A percentile compares a stretch with the other conserved stretches of the same genome.
These are phyloP conservation scores for Erpornis zantholeuca DNA, from an alignment of 2,113 vertebrate species.

Conservation along the genomic window DNA sequence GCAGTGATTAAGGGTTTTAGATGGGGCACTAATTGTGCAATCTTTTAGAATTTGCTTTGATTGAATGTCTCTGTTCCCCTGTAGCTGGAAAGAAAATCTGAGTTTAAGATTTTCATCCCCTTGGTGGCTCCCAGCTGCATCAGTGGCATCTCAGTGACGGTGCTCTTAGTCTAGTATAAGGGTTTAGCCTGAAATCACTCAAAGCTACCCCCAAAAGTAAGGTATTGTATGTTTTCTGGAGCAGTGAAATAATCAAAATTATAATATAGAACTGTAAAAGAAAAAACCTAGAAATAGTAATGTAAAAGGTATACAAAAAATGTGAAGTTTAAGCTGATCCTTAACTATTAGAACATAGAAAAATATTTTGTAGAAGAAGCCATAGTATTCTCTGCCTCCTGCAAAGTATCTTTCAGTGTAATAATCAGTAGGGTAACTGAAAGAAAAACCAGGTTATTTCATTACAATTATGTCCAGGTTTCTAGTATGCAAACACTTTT, in stretches of 20 bases:
- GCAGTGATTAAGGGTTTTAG: neutral
- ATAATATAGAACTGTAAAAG: neutral
- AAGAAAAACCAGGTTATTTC: neutral
- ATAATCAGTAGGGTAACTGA: neutral
- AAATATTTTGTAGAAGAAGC: neutral
- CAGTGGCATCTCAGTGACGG: neutral
- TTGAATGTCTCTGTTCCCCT: neutral
- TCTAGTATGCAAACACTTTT: neutral
- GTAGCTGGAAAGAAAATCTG: neutral
- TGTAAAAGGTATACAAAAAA: neutral
- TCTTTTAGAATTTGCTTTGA: neutral
- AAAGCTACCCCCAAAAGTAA: neutral
- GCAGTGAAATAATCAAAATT: neutral
- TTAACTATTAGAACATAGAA: neutral
- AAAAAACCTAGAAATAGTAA: neutral
- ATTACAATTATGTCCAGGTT: neutral
- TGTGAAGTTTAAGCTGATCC: neutral
- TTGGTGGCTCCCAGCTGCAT: neutral
- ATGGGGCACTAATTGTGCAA: fast-evolving
- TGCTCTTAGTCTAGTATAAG: neutral
- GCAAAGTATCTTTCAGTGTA: neutral
- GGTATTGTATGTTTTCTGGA: neutral
- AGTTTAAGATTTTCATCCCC: neutral
- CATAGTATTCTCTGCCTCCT: neutral
- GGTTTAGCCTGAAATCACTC: neutral